Evolutionary conservation across 2,888 invertebrate genomes (phyloP).

Genomic region (Troides oblongomaculatus): DNA sequence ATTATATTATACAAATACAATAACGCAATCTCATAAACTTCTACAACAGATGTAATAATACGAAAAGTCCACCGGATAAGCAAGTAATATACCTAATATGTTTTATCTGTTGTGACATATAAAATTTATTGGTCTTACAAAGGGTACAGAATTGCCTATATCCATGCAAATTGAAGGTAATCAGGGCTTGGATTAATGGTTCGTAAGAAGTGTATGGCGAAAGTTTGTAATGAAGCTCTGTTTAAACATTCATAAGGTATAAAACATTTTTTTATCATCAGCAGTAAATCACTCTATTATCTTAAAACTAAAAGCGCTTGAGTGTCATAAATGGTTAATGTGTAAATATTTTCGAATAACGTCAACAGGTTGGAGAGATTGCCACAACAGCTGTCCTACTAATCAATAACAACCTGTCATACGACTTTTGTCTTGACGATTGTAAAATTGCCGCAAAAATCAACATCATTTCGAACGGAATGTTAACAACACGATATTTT

Average conservation of each 20-base stretch:
- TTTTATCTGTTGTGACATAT: slow-evolving; percentile 26
- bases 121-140: slow-evolving; percentile 28
- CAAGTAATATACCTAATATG: slow-evolving; percentile 23
- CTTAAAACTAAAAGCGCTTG: slow-evolving; percentile 16
- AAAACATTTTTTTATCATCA: slow-evolving; percentile 8
- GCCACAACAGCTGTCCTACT: slow-evolving; percentile 67
- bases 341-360: slow-evolving; percentile 50
- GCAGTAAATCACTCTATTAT: slow-evolving; percentile 18
- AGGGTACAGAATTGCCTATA: slow-evolving; percentile 31
- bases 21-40: neutral
- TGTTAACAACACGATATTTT: slow-evolving; percentile 76
- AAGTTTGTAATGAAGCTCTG: slow-evolving; percentile 49
- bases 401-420: slow-evolving; percentile 71
- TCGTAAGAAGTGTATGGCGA: slow-evolving; percentile 60
- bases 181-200: slow-evolving; percentile 54
- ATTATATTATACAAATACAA: neutral
- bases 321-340: slow-evolving; percentile 32
- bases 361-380: slow-evolving; percentile 51
- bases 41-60: slow-evolving; percentile 5
- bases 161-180: slow-evolving; percentile 35
- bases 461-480: slow-evolving; percentile 68
- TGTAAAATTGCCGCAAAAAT: slow-evolving; percentile 72
- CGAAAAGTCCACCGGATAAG: slow-evolving; percentile 29
- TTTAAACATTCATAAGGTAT: slow-evolving; percentile 34
- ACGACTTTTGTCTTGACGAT: slow-evolving; percentile 66